Base-by-base conservation (phyloP, 1,140 invertebrate genomes). In the Hycleus phaleratus region DNA sequence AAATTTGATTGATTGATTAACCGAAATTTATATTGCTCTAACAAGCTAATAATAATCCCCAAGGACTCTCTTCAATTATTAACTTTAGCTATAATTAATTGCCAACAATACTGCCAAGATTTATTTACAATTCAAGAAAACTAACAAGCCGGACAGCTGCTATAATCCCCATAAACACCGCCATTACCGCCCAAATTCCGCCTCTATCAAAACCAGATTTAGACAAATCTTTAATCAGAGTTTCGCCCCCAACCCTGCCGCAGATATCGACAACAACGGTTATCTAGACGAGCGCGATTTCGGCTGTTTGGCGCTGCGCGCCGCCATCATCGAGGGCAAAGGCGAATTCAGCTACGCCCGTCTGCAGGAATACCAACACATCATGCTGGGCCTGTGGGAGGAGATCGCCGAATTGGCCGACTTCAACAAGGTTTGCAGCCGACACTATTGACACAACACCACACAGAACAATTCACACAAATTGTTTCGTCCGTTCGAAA, bases 251-350 rank as follows among this genome's bases (percentile, higher is more conserved):
- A 10, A 39, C 38, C 38, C 10, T 39, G 6, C 2, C 74, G 26
- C 70, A 91, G 88, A 91, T 77, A 87, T 88, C 60, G 88, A 91
- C 72, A 87, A 86, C 74, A 90, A 91, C 72, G 88, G 88, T 25
- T 85, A 83, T 68, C 71, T 91, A 63, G 88, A 90, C 62, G 81
- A 87, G 60, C 85, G 85, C 64, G 88, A 91, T 74, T 90, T 91
- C 70, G 82, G 87, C 58, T 90, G 87, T 69, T 81, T 90, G 73
- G 88, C 88, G 8, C 71, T 91, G 5, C 80, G 86, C 62, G 86
- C 87, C 53, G 90, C 88, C 50, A 79, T 90, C 6, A 82, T 90
- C 43, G 88, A 90, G 68, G 87, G 87, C 49, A 89, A 88, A 63
- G 88, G 88, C 26, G 85, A 88, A 57, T 90, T 87, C 70, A 86